Base-by-base conservation (phyloP, 1,140 invertebrate species). In the Elysia chlorotica region DNA sequence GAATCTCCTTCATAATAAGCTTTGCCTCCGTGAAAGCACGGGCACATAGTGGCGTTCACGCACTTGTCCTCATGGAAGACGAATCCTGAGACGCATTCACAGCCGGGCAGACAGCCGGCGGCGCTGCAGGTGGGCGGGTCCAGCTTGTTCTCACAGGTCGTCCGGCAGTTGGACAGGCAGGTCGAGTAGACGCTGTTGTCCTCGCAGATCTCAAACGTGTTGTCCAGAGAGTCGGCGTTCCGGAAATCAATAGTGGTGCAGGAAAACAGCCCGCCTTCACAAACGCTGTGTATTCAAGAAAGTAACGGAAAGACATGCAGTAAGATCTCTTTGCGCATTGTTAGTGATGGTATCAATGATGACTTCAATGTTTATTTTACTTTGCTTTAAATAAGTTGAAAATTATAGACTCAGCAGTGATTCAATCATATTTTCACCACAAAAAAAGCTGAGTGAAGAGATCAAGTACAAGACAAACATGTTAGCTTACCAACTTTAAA, bases 1-100 rank as follows among this genome's bases (percentile, higher is more conserved):
- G 87, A 87, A 6, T 93, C 90, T 0, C 92, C 92, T 78, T 96
- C 94, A 25, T 88, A 87, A 82, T 94, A 97, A 81, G 75, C 65
- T n/a, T 90, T 89, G 2, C 94, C 94, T 23, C 93, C 94, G 84
- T 96, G 95, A 85, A 95, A 93, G 83, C 95, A 97, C 0, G 95
- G 95, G 81, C 95, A 97, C 38, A 92, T 87, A 0, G 87, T 81
- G 0, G 92, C 90, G 70, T 89, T 84, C 0, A 96, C 90, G 82
- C 95, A 97, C 19, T 85, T 82, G 73, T 91, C 90, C 0, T 90
- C 90, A 4, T 90, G 86, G 0, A 73, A 23, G 0, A 85, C 82
- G 73, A 89, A 89, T 78, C 95, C 93, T 2, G 92, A 85, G 3
- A 96, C 92, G 81, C 83, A 88, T 72, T 92, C 87, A 81, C 95